phyloP scores from a whole-genome alignment of 2,113 vertebrate species.

The Lethenteron reissneri region DNA sequence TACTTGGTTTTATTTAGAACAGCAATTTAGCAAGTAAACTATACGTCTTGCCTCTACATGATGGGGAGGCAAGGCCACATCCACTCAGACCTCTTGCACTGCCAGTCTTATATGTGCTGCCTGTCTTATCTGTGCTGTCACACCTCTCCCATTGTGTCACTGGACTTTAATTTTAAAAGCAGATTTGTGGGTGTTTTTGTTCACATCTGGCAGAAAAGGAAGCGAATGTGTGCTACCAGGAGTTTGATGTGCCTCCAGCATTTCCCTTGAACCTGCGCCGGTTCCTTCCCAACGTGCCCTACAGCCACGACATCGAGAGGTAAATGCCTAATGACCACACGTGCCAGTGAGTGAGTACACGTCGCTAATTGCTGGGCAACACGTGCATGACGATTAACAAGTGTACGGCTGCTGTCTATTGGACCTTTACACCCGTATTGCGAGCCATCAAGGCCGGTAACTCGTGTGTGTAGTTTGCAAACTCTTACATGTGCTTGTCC shows the following conservation, averaged over 20 bases:
- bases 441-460: background rate
- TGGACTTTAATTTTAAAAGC: too few relatives aligned
- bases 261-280: conserved; percentile 57
- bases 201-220: conserved; percentile 26
- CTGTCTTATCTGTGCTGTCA: too few relatives aligned
- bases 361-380: background rate
- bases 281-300: conserved; percentile 61
- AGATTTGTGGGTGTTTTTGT: background rate
- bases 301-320: conserved; percentile 13
- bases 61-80: too few relatives aligned
- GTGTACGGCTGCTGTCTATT: conserved; percentile 20
- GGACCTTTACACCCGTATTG: background rate
- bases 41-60: too few relatives aligned
- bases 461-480: background rate
- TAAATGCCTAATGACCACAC: background rate
- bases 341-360: background rate
- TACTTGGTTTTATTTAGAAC: too few relatives aligned
- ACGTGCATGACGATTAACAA: conserved; percentile 20
- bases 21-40: too few relatives aligned
- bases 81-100: too few relatives aligned
- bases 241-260: conserved; percentile 45
- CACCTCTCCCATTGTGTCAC: too few relatives aligned
- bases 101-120: too few relatives aligned
- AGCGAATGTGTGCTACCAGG: conserved; percentile 77
- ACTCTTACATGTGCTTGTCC: background rate